Base-by-base conservation (phyloP, 2,113 vertebrate genomes). In the Crotalus tigris region DNA sequence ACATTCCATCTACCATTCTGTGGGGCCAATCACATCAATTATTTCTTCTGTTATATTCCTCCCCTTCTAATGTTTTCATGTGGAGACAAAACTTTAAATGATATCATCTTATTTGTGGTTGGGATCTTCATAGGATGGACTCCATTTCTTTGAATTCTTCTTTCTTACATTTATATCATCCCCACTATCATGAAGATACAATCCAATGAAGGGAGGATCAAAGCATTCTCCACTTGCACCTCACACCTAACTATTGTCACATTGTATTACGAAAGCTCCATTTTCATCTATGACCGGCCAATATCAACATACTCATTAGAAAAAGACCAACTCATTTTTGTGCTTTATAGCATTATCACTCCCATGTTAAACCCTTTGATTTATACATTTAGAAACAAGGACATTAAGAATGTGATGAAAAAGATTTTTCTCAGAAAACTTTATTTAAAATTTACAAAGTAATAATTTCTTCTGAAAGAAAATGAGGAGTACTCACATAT, bases 11-110 rank as follows among this genome's bases (percentile, higher is more conserved):
- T 97, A 91, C 95, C 96, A n/a, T 97, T 97, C 54, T 88, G 44
- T 92, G 93, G n/a, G 3, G 64, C 53, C 51, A 97, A 95, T 49
- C 91, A 53, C 54, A 91, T 97, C 69, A 93, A 96, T 12, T 96
- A 97, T 86, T 97, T 96, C 94, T 97, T 97, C 93, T 97, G 96
- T 2, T 96, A 97, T 24, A 95, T 90, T 53, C 96, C 95, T 58
- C 26, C 95, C 24, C 90, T 97, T 4, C 33, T 97, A 85, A 94
- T 61, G 55, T 91, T 97, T 90, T 96, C 97, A 89, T 97, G 96
- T 23, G 94, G 94, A 1, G 58, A 95, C 0, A 91, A 92, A 0
- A 87, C 1, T 1, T 1, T 6, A 8, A 96, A 96, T 1, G 51
- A 96, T 91, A 55, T 94, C 90, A 51, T 89, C 61, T 93, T 95